Evolutionary conservation across 2,113 vertebrate genomes (phyloP).

Genomic region (Podarcis muralis): DNA sequence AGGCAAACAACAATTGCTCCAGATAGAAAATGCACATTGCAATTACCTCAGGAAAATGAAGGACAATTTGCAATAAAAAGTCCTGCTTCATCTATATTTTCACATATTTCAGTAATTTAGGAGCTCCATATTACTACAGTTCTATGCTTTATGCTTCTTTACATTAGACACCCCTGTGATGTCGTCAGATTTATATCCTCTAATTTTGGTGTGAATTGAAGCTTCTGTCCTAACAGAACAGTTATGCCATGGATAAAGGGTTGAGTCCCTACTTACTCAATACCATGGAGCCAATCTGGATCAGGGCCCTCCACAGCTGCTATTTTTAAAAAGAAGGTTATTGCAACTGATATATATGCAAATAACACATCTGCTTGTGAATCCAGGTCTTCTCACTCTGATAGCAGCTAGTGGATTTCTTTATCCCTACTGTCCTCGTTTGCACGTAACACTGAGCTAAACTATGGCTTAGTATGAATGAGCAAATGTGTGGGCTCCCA

Average conservation of each 20-base stretch:
- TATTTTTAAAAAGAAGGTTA: not conserved
- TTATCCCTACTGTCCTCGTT: not conserved
- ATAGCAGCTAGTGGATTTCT: not conserved
- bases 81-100: slow-evolving; percentile 4
- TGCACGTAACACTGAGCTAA: too few species aligned
- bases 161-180: not conserved
- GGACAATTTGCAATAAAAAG: not conserved
- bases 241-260: not conserved
- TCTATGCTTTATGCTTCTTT: not conserved
- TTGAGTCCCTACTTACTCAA: not conserved
- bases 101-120: not conserved
- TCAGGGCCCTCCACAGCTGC: not conserved
- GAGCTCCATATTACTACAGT: not conserved
- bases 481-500: too few species aligned
- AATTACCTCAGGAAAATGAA: not conserved
- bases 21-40: not conserved
- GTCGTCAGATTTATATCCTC: not conserved
- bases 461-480: too few species aligned
- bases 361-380: too few species aligned
- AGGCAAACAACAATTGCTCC: not conserved
- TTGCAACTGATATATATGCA: too few species aligned
- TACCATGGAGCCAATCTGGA: not conserved
- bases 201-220: not conserved
- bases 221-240: not conserved
- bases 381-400: not conserved